phyloP scores from a whole-genome alignment of 23 tunicate species.

The Halocynthia roretzi region DNA sequence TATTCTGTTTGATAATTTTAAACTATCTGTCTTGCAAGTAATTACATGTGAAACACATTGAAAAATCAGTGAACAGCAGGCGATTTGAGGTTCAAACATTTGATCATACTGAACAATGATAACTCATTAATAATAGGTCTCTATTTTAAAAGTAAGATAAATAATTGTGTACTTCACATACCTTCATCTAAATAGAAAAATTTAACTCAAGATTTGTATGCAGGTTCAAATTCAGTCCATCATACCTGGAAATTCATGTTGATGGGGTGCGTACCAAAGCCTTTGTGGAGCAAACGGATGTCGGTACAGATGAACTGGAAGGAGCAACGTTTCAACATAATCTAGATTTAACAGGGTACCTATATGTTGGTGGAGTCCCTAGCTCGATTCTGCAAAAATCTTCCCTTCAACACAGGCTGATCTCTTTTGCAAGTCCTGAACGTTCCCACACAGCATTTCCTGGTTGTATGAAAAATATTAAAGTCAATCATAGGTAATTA shows the following conservation, averaged over 20 bases:
- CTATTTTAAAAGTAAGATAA: neutral
- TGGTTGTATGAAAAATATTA: constrained; percentile 67
- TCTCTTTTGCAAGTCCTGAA: constrained; percentile 4
- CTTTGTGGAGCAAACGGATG: constrained; percentile 11
- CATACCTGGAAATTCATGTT: constrained; percentile 60
- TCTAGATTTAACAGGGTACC: constrained; percentile 30
- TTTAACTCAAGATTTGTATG: neutral
- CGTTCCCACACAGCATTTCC: constrained; percentile 36
- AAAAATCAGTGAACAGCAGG: too few species aligned
- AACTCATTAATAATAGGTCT: too few species aligned
- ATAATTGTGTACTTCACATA: neutral
- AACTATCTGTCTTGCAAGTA: too few species aligned
- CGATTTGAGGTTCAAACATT: too few species aligned
- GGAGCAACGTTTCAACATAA: neutral
- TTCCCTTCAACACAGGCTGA: constrained; percentile 4
- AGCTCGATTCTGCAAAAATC: neutral
- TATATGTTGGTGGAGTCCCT: constrained; percentile 71
- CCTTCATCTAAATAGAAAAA: neutral
- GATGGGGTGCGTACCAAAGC: constrained; percentile 52
- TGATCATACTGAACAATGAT: too few species aligned
- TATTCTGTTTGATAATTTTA: too few species aligned
- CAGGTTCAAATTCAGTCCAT: constrained; percentile 43
- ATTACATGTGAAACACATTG: too few species aligned
- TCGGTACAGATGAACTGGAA: neutral
- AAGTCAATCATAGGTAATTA: constrained; percentile 43